phyloP scores from a whole-genome alignment of 1,140 invertebrate species.

The Bactericera cockerelli region DNA sequence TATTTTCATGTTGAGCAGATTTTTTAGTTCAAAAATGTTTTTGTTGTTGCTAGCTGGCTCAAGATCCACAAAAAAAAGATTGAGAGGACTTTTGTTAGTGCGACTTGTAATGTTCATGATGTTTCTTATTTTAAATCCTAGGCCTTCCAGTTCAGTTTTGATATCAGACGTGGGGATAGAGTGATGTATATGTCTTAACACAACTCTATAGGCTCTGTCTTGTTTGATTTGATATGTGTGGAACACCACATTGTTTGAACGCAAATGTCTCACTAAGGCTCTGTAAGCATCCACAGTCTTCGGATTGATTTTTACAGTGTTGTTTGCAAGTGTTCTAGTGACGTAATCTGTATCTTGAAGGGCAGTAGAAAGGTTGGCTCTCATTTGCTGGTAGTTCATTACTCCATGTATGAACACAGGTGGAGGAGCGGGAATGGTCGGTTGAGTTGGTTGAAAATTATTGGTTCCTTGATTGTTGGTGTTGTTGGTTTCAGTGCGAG shows the following conservation, averaged over 20 bases:
- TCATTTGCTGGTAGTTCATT: neutral
- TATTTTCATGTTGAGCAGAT: neutral
- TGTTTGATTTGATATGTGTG: constrained; percentile 27
- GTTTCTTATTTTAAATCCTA: no score
- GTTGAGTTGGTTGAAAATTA: no score
- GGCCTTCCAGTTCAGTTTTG: no score
- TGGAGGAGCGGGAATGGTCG: no score
- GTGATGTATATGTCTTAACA: no score
- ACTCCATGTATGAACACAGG: neutral
- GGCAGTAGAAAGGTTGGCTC: neutral
- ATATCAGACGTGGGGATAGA: no score
- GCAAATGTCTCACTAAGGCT: constrained; percentile 9
- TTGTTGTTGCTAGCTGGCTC: neutral
- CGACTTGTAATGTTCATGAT: no score
- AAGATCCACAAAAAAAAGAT: neutral
- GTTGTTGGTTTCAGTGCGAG: neutral
- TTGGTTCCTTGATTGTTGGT: neutral
- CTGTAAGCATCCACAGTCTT: no score
- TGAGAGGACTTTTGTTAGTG: neutral
- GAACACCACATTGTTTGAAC: constrained; percentile 8
- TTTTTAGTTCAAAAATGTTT: constrained; percentile 8
- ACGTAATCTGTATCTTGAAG: neutral
- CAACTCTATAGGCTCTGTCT: constrained; percentile 25
- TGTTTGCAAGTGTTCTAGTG: neutral
- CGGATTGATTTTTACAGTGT: no score